Conservation (phyloP, 2,797 vertebrate species). For the Girardinus metallicus region DNA sequence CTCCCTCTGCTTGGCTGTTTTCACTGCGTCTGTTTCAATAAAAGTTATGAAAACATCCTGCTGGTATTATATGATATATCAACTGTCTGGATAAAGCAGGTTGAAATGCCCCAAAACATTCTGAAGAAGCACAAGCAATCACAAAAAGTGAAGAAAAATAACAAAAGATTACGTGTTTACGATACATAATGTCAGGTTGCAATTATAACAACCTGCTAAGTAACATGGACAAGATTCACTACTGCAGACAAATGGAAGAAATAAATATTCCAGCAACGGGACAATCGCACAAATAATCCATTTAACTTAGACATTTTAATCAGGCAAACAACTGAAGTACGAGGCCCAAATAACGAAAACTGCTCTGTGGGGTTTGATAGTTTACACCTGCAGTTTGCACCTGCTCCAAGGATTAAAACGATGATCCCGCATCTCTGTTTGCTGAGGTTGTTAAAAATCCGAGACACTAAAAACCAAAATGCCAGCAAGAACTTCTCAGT, state of each 20-base stretch:
- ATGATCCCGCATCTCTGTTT: conserved; percentile 39
- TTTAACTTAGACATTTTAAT: background rate
- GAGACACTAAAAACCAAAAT: conserved; percentile 25
- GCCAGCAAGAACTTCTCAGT: conserved; percentile 8
- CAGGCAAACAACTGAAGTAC: background rate
- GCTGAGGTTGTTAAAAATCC: conserved; percentile 21
- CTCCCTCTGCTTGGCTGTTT: background rate
- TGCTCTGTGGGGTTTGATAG: background rate
- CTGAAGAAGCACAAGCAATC: background rate
- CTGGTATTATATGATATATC: background rate
- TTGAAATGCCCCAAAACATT: background rate
- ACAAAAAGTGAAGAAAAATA: no score
- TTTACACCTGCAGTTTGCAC: conserved; percentile 3
- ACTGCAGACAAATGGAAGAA: background rate
- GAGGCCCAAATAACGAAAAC: background rate
- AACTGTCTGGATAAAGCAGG: background rate
- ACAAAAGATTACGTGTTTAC: background rate
- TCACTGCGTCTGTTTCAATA: background rate
- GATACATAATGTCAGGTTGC: background rate
- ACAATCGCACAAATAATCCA: background rate
- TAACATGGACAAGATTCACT: background rate
- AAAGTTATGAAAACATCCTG: background rate
- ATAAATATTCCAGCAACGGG: background rate
- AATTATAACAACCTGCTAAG: background rate
- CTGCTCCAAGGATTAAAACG: conserved; percentile 17